These are phyloP conservation scores for Ambastaia sidthimunki DNA, from an alignment of 2,797 vertebrate species.

Conservation along the genomic window DNA sequence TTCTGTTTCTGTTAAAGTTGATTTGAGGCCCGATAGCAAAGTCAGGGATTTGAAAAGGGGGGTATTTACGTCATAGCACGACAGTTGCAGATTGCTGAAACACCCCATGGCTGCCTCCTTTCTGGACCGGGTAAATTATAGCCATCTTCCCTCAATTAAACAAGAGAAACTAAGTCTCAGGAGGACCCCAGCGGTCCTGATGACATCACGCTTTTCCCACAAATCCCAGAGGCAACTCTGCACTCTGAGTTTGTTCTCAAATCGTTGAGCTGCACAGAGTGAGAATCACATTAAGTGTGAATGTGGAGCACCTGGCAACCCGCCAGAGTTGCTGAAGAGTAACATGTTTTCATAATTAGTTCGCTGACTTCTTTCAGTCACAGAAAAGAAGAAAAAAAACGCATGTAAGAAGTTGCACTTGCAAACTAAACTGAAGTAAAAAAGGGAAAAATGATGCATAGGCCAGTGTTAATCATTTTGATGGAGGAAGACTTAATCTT, in stretches of 20 bases:
- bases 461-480: neutral
- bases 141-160: slow-evolving; percentile 56
- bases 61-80: slow-evolving; percentile 35
- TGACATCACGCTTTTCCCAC: slow-evolving; percentile 59
- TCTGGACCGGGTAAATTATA: slow-evolving; percentile 56
- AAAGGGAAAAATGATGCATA: too few relatives aligned
- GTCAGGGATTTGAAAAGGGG: slow-evolving; percentile 9
- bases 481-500: neutral
- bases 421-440: too few relatives aligned
- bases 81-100: slow-evolving; percentile 46
- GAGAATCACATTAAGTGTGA: slow-evolving; percentile 28
- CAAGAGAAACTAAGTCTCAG: slow-evolving; percentile 53
- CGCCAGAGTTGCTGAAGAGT: slow-evolving; percentile 23
- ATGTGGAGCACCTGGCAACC: slow-evolving; percentile 19
- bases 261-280: slow-evolving; percentile 37
- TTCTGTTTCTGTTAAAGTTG: slow-evolving; percentile 2
- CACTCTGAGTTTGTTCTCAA: slow-evolving; percentile 11
- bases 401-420: too few relatives aligned
- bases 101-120: slow-evolving; percentile 43
- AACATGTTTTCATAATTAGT: too few relatives aligned
- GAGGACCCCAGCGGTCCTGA: slow-evolving; percentile 31
- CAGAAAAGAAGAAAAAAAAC: too few relatives aligned
- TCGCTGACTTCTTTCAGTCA: too few relatives aligned
- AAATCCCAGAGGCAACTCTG: slow-evolving; percentile 46
- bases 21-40: neutral